Base-by-base conservation (phyloP, 2,797 vertebrate species). In the Enteromius treurensis region DNA sequence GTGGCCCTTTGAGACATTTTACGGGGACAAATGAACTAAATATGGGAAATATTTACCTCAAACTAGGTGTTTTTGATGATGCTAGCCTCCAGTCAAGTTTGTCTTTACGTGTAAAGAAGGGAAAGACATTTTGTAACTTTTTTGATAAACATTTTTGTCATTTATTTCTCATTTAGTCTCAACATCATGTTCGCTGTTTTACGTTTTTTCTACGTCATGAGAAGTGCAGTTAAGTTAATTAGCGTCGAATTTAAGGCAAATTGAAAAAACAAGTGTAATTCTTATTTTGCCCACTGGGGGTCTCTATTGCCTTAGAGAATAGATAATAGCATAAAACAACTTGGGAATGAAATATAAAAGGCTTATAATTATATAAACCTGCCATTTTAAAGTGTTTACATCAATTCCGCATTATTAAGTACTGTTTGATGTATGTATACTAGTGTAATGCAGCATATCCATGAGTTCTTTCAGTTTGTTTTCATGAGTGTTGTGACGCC, bases 271-370 rank as follows among this genome's bases (percentile, higher is more conserved):
- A 21, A 2, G 6, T 26, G 9, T 49, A 3, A n/a, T 65, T 76
- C 15, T 13, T 14, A 26, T 47, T 62, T 14, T 69, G 17, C 13
- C 70, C 76, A 77, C 42, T 73, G 11, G 60, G 42, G 26, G 68
- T 64, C 69, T 76, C 83, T 85, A 14, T 78, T 81, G 53, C 71
- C 42, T 83, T 69, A 73, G 55, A 53, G 9, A 86, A 32, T 64
- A 64, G 32, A 64, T 23, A 23, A 58, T 5, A 64, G 29, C 67
- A 68, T 26, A 42, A 14, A 74, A 45, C 42, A n/a, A 19, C 17
- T 21, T 14, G 23, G 17, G 29, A 76, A 40, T 51, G 29, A 81
- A 49, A 65, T 37, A 40, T 13, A 45, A 65, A 26, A 40, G 42
- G 34, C 13, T 19, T 75, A 5, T 13, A 13, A 53, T 65, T 80